Conservation (phyloP, 2,797 vertebrate genomes). For the Poecilia wingei region DNA sequence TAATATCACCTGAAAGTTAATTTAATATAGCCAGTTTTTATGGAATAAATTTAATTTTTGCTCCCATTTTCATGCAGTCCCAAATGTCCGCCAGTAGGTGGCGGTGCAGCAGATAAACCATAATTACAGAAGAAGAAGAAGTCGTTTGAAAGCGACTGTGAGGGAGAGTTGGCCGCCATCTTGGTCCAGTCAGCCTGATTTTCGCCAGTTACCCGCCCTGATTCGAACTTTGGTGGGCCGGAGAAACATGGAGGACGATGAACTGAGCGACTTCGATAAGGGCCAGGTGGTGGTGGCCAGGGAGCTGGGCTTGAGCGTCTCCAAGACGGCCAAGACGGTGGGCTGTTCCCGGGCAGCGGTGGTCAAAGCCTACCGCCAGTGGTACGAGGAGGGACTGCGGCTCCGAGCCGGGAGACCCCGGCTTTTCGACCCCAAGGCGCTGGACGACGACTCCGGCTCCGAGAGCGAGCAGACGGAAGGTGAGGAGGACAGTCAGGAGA, state of each 20-base stretch:
- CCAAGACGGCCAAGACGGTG: conserved; percentile 14
- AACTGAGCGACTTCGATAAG: conserved; percentile 30
- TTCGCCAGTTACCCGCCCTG: background rate
- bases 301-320: conserved; percentile 14
- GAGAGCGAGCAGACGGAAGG: background rate
- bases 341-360: conserved; percentile 24
- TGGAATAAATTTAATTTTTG: background rate
- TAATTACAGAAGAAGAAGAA: background rate
- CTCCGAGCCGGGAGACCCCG: conserved; percentile 19
- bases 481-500: background rate
- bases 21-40: background rate
- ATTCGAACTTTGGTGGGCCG: background rate
- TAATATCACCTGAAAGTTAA: background rate
- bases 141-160: background rate
- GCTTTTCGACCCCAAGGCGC: conserved; percentile 1
- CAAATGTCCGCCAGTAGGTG: background rate
- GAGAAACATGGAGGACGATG: conserved; percentile 6
- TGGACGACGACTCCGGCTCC: conserved; percentile 4
- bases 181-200: background rate
- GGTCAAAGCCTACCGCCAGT: conserved; percentile 11
- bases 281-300: conserved; percentile 23
- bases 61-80: background rate
- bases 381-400: conserved; percentile 23
- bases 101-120: background rate
- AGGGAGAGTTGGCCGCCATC: background rate